Conservation (phyloP, 1,140 invertebrate genomes). For the Arctopsyche grandis region DNA sequence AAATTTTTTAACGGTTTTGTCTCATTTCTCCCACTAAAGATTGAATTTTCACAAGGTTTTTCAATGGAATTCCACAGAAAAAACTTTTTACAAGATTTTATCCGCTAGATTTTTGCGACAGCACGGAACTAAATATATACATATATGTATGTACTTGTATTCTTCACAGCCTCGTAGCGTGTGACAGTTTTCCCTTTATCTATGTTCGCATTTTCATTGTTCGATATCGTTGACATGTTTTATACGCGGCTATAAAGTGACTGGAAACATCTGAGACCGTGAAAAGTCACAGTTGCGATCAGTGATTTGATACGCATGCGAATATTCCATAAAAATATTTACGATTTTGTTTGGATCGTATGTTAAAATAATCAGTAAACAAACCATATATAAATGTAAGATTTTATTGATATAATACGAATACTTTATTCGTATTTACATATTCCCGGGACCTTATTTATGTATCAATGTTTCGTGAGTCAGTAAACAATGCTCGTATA, state of each 20-base stretch:
- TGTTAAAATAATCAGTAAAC: not conserved
- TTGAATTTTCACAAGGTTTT: not conserved
- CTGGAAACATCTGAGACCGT: not conserved
- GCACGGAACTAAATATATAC: not conserved
- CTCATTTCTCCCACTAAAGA: not conserved
- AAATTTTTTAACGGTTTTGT: not conserved
- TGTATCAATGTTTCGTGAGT: too few species aligned
- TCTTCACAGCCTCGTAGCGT: too few species aligned
- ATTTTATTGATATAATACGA: not conserved
- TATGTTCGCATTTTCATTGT: not conserved
- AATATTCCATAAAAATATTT: conserved; percentile 13
- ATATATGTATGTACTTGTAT: too few species aligned
- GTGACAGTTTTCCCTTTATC: not conserved
- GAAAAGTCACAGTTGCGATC: too few species aligned
- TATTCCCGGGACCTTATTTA: too few species aligned
- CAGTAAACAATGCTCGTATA: not conserved
- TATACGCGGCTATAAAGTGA: not conserved
- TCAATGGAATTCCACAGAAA: not conserved
- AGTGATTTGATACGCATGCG: not conserved
- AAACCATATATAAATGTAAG: not conserved
- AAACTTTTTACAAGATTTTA: not conserved
- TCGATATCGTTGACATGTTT: not conserved
- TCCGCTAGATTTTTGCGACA: not conserved
- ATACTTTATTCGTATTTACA: not conserved
- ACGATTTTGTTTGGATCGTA: not conserved